These are phyloP conservation scores for Drosophila albomicans DNA, from an alignment of 1,140 invertebrate species.

Conservation along the genomic window DNA sequence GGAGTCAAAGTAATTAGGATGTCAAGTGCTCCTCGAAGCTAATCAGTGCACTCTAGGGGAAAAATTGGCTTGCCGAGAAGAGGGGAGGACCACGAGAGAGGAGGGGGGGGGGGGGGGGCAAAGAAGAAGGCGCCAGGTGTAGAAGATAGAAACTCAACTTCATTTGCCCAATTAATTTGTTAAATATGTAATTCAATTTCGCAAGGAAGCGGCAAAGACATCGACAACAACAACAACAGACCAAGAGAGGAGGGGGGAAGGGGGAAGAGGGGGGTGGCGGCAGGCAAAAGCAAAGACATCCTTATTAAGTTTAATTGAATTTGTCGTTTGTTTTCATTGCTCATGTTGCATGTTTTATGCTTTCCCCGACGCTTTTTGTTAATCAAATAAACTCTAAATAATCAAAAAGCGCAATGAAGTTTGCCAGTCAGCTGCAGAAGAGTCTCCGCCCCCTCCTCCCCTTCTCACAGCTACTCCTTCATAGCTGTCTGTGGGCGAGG, in stretches of 20 bases:
- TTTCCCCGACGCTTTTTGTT: constrained; percentile 41
- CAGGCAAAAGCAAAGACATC: constrained; percentile 57
- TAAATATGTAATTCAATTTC: constrained; percentile 74
- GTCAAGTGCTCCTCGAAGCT: too few relatives aligned
- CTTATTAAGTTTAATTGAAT: constrained; percentile 80
- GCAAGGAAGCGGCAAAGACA: constrained; percentile 48
- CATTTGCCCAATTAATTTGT: constrained; percentile 75
- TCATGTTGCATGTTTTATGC: constrained; percentile 13
- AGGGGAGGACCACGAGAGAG: too few relatives aligned
- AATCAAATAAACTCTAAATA: constrained; percentile 65
- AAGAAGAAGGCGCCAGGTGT: not conserved
- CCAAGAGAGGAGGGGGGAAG: not conserved
- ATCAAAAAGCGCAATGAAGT: constrained; percentile 49
- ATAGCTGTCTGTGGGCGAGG: not conserved
- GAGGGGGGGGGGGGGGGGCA: too few relatives aligned
- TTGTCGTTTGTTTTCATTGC: constrained; percentile 56
- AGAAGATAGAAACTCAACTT: constrained; percentile 37
- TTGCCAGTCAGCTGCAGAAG: constrained; percentile 12
- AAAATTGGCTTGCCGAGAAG: too few relatives aligned
- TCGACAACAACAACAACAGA: constrained; percentile 12
- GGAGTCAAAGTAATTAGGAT: too few relatives aligned
- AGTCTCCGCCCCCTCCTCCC: not conserved
- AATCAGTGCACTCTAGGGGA: not conserved
- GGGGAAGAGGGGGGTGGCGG: not conserved
- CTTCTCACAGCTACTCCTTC: not conserved